phyloP scores from a whole-genome alignment of 2,113 vertebrate species.

The Balaeniceps rex region DNA sequence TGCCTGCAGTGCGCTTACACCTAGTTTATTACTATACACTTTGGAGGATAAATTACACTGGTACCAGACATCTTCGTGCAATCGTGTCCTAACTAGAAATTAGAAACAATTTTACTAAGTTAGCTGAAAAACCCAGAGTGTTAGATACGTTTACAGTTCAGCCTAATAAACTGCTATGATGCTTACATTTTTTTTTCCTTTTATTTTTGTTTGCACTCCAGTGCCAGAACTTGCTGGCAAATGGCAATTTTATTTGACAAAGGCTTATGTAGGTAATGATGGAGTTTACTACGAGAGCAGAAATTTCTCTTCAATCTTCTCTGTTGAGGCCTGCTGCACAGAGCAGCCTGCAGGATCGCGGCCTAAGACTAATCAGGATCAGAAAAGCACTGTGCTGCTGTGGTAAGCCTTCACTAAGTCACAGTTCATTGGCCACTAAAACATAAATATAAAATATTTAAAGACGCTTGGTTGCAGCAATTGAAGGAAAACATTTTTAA shows the following conservation, averaged over 20 bases:
- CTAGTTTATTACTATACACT: background rate
- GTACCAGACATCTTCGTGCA: background rate
- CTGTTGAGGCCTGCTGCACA: background rate
- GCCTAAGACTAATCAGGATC: background rate
- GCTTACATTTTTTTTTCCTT: background rate
- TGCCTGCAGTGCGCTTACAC: background rate
- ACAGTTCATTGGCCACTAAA: background rate
- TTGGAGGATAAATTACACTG: background rate
- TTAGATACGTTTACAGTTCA: background rate
- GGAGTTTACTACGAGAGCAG: background rate
- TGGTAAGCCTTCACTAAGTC: background rate
- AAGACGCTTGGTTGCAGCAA: background rate
- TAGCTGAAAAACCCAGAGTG: background rate
- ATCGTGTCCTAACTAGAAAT: background rate
- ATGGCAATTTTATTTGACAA: background rate
- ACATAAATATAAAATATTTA: conserved; percentile 1
- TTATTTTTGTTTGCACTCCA: background rate
- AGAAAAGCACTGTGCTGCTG: background rate
- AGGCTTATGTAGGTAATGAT: background rate
- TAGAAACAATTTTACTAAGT: background rate
- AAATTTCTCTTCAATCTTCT: background rate
- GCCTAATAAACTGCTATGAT: background rate
- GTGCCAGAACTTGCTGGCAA: background rate
- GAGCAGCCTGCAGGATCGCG: background rate
- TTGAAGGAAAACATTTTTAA: background rate